Base-by-base conservation (phyloP, 2,888 invertebrate species). In the Pollenia angustigena region DNA sequence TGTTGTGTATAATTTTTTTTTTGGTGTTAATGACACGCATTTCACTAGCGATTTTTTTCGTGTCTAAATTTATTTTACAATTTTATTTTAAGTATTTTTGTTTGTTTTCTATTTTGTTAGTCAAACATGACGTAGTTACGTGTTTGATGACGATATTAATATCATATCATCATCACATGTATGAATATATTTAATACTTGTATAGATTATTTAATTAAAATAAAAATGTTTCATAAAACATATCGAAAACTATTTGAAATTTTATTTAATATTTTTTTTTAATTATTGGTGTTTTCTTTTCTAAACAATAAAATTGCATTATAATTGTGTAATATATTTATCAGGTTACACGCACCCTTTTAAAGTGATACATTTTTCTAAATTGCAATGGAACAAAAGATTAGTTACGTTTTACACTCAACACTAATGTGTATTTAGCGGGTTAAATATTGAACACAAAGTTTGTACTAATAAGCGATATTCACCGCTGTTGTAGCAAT, bases 11-110 rank as follows among this genome's bases (percentile, higher is more conserved):
- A 48, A 69, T 71, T 50, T 48, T 82, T 32, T 82, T 72, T 76
- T 81, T 69, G 48, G 72, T 81, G 87, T 87, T 87, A 84, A 87
- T 87, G 87, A 84, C 87, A 87, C 84, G 80, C 75, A 86, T 86
- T 86, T 82, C 62, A 75, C 69, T 75, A 52, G 14, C 72, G 72
- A 18, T 64, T 48, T 54, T 68, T 58, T 44, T 62, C 52, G 18
- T 75, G 18, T 69, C 46, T 81, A 66, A 79, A 79, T 78, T 81
- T 76, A 85, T 72, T 72, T 56, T 52, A 56, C n/a, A 75, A 75
- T 68, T 32, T 46, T 46, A 72, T 76, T 72, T 74, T 50, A 52
- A 48, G n/a, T 44, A 44, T 50, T 11, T 50, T 42, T 32, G 32
- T 8, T 78, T 23, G 12, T 6, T 54, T 32, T 60, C 12, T 8